A percentile compares a stretch with the other conserved stretches of the same genome.
These are phyloP conservation scores for Phaethornis superciliosus DNA, from an alignment of 2,113 vertebrate genomes.

Conservation along the genomic window DNA sequence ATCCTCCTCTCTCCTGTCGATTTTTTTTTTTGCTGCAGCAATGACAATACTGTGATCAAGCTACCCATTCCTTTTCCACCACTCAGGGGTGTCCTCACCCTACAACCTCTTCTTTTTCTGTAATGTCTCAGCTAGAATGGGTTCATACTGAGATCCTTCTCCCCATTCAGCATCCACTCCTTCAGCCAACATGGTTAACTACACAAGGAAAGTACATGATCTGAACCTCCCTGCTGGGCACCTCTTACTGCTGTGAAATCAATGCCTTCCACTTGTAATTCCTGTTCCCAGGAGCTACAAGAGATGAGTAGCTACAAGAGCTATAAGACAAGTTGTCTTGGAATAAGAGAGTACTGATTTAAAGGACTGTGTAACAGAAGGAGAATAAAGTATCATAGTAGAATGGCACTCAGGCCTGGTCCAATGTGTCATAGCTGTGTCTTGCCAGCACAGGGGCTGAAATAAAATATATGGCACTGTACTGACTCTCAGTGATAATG, in stretches of 20 bases:
- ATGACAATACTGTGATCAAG: neutral
- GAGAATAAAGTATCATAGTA: neutral
- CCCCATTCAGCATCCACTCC: neutral
- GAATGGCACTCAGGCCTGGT: neutral
- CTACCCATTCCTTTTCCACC: neutral
- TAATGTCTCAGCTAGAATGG: neutral
- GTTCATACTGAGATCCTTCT: fast-evolving
- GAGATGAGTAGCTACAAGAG: neutral
- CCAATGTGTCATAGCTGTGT: neutral
- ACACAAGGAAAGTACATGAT: neutral
- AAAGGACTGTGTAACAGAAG: neutral
- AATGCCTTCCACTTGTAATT: neutral
- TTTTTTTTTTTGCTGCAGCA: neutral
- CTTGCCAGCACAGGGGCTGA: neutral
- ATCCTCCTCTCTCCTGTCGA: neutral
- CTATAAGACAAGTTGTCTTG: too few relatives aligned
- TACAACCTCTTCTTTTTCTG: neutral
- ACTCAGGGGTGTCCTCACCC: neutral
- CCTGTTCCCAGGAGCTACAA: neutral
- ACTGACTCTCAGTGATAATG: neutral
- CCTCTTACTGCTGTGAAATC: neutral
- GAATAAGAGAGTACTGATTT: neutral
- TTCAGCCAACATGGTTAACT: neutral
- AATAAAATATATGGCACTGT: neutral
- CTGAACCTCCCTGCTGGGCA: neutral